Evolutionary conservation across 2,888 invertebrate species (phyloP), one percentile per base, ranked within the genome.

Genomic region (Drosophila eohydei): DNA sequence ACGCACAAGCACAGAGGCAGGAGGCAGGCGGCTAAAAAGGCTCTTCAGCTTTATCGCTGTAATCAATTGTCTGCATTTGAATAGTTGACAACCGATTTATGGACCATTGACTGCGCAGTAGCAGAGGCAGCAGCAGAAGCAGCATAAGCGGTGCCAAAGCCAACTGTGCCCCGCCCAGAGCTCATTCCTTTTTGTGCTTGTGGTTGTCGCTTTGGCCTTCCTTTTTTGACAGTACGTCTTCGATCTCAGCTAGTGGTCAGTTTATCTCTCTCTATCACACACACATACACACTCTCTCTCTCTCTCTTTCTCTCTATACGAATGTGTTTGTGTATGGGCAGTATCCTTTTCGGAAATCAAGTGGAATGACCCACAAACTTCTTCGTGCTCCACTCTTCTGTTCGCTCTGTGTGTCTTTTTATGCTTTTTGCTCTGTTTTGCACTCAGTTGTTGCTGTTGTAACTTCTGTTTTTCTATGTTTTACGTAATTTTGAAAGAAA

Each of bases 31-130:
- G 60, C 48, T 68, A 67, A 85, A 87, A 85, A 84, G 83, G 80
- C 85, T 81, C 87, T 86, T 84, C 84, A 84, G 80, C 85, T 85
- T 85, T 87, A 87, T 87, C 83, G 88, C 88, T 77, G 88, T 87
- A 87, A 87, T 88, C 87, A 89, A 83, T 89, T 85, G 76, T 85
- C 81, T 81, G 89, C 83, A 85, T 87, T 88, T 89, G 90, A 89
- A 89, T 89, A 83, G 90, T 87, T 87, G 90, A 85, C 90, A 89
- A 89, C 80, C 90, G 89, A 89, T 89, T 89, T 89, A 89, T 88
- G 89, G 84, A 81, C 83, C 88, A 89, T 88, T 88, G 84, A 84
- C 78, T 86, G 80, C 81, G 74, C 87, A 87, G 82, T 71, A 67
- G 67, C 80, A 61, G 65, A 55, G 52, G 43, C 58, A 43, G 61